Conservation (phyloP, 2,113 vertebrate genomes). For the Holacanthus passer region DNA sequence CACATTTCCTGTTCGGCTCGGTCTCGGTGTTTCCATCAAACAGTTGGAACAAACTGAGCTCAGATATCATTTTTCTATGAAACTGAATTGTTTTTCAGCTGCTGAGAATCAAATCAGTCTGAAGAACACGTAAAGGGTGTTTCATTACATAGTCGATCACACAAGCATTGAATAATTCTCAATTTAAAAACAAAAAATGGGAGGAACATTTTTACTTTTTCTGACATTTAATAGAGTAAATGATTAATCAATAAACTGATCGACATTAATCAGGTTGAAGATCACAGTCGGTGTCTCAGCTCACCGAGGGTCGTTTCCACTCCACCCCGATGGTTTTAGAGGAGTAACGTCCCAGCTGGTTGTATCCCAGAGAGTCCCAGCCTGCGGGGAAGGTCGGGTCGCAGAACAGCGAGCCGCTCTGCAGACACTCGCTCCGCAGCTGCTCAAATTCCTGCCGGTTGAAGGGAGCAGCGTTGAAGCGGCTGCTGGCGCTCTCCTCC, state of each 20-base stretch:
- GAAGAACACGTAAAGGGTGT: too few relatives aligned
- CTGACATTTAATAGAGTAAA: neutral
- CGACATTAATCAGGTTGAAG: neutral
- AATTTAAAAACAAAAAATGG: too few relatives aligned
- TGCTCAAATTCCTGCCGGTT: conserved; percentile 86
- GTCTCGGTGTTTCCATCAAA: too few relatives aligned
- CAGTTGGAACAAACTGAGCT: too few relatives aligned
- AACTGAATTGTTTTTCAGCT: too few relatives aligned
- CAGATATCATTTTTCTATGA: too few relatives aligned
- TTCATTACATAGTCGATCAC: too few relatives aligned
- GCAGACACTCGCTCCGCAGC: conserved; percentile 81
- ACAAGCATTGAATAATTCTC: too few relatives aligned
- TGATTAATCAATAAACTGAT: neutral
- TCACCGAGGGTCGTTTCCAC: conserved; percentile 90
- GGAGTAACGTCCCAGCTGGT: conserved; percentile 85
- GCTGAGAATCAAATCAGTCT: too few relatives aligned
- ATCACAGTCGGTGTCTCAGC: conserved; percentile 24
- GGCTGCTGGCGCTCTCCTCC: conserved; percentile 64
- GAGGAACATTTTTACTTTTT: too few relatives aligned
- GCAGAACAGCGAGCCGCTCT: conserved; percentile 82
- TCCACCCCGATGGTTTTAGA: conserved; percentile 83
- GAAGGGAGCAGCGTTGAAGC: conserved; percentile 79
- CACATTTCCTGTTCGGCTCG: neutral
- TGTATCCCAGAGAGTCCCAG: conserved; percentile 84
- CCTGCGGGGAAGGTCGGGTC: conserved; percentile 87